Evolutionary conservation across 2,113 vertebrate genomes (phyloP).

Genomic region (Dipodomys ordii): DNA sequence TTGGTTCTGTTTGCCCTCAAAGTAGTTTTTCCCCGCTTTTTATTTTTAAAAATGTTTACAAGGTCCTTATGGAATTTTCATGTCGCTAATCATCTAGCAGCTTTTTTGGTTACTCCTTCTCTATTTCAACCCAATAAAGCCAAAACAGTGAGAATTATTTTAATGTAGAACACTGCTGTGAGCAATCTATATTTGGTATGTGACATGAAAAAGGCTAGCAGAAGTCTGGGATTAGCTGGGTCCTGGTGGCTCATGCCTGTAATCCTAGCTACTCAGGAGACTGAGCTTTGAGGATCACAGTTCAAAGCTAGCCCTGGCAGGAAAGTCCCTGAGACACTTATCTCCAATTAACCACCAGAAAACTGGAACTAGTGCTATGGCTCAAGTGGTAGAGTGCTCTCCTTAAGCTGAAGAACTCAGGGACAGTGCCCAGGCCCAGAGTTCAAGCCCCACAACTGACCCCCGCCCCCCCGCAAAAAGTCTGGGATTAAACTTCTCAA

Average conservation of each 20-base stretch:
- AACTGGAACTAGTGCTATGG: too few species aligned
- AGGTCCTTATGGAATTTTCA: constrained; percentile 7
- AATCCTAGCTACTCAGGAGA: too few species aligned
- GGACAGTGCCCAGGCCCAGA: too few species aligned
- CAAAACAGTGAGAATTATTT: constrained; percentile 10
- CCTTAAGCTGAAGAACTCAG: too few species aligned
- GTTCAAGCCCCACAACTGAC: too few species aligned
- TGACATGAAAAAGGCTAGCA: constrained; percentile 7
- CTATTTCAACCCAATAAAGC: background rate
- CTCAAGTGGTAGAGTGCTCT: too few species aligned
- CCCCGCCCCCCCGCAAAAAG: background rate
- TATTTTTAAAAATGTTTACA: constrained; percentile 14
- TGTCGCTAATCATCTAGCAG: background rate
- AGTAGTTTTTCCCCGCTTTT: background rate
- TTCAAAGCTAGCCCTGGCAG: too few species aligned
- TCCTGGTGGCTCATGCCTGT: too few species aligned
- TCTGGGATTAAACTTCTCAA: constrained; percentile 27
- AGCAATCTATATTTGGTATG: background rate
- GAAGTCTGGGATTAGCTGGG: background rate
- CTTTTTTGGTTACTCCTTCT: constrained; percentile 22
- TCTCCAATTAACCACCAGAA: too few species aligned
- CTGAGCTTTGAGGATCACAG: too few species aligned
- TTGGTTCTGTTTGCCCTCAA: background rate
- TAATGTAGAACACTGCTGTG: background rate
- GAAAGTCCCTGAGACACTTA: too few species aligned